Evolutionary conservation across 2,797 vertebrate genomes (phyloP).

Genomic region (Tinamus major): DNA sequence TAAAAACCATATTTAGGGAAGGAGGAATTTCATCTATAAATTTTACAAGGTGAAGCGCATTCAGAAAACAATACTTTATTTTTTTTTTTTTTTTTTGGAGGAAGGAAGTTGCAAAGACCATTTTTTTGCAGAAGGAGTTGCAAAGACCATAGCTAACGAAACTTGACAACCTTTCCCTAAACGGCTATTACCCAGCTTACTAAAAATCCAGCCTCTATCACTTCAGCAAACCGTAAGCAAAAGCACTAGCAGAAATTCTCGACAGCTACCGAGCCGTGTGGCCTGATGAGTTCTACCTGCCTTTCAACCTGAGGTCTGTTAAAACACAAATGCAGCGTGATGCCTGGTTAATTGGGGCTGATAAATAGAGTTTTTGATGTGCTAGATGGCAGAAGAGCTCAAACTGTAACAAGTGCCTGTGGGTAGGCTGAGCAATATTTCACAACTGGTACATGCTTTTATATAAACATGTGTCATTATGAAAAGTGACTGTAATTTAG

Average conservation of each 20-base stretch:
- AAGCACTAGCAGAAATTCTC: not conserved
- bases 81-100: not conserved
- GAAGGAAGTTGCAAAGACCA: not conserved
- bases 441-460: conserved; percentile 42
- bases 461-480: conserved; percentile 50
- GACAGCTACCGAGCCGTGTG: not conserved
- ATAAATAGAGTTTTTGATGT: conserved; percentile 15
- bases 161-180: not conserved
- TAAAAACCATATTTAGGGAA: not conserved
- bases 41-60: not conserved
- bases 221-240: not conserved
- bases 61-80: not conserved
- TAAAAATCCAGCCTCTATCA: not conserved
- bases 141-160: not conserved
- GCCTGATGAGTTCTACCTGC: not conserved
- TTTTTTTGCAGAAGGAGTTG: not conserved
- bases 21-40: not conserved
- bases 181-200: fast-evolving
- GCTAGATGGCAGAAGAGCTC: conserved; percentile 43
- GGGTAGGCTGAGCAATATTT: conserved; percentile 54
- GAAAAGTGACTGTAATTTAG: conserved; percentile 53
- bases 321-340: conserved; percentile 53
- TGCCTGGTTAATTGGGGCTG: conserved; percentile 27
- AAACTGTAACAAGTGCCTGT: conserved; percentile 53
- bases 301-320: conserved; percentile 34